phyloP scores from a whole-genome alignment of 2,888 invertebrate species.

The Lampropteryx suffumata region DNA sequence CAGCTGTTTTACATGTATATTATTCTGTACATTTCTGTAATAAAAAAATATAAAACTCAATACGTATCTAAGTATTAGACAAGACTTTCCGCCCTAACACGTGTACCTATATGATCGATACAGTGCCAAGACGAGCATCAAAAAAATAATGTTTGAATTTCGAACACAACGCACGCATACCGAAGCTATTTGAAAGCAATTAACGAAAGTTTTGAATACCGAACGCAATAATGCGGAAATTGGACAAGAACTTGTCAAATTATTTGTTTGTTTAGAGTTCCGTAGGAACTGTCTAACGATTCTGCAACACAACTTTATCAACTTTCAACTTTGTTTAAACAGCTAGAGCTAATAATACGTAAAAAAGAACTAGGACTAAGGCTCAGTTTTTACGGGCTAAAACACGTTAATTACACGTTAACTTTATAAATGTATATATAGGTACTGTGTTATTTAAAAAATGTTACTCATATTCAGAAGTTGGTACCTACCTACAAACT shows the following conservation, averaged over 20 bases:
- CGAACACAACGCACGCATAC: conserved; percentile 45
- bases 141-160: conserved; percentile 10
- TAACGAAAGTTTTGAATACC: conserved; percentile 58
- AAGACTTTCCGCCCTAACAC: conserved; percentile 34
- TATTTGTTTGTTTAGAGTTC: conserved; percentile 17
- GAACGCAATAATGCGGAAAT: conserved; percentile 69
- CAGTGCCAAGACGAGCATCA: conserved; percentile 13
- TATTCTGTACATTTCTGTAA: too few relatives aligned
- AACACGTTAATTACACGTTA: too few relatives aligned
- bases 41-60: too few relatives aligned
- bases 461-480: not conserved
- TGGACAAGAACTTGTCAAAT: conserved; percentile 23
- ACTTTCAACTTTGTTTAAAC: too few relatives aligned
- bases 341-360: too few relatives aligned
- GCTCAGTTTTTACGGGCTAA: too few relatives aligned
- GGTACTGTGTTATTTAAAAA: too few relatives aligned
- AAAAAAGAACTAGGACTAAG: too few relatives aligned
- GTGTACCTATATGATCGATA: conserved; percentile 52
- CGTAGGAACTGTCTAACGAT: not conserved
- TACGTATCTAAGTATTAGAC: conserved; percentile 1
- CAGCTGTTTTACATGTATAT: too few relatives aligned
- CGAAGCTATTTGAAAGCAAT: conserved; percentile 58
- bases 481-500: too few relatives aligned
- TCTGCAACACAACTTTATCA: too few relatives aligned
- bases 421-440: too few relatives aligned